Base-by-base conservation (phyloP, 2,888 invertebrate genomes). In the Himalopsyche kuldschensis region DNA sequence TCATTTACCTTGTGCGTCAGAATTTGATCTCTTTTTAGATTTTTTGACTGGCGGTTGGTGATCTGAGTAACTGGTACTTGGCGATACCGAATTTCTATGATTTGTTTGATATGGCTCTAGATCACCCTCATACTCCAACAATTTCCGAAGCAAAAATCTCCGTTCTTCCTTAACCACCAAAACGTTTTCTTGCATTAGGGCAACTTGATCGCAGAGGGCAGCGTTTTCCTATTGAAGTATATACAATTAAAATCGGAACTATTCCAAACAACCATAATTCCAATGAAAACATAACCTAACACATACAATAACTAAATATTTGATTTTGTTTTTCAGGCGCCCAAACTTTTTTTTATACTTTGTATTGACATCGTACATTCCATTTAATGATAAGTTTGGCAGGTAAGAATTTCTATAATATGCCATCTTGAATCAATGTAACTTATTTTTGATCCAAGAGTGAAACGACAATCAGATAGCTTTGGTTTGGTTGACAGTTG, bases 201-300 rank as follows among this genome's bases (percentile, higher is more conserved):
- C 94, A 20, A 97, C 95, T 92, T 97, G 97, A 91, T 98, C 98
- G 89, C 97, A 97, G 3, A 97, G 89, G 5, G 96, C 95, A 80
- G 96, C 95, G 91, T 96, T 96, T 91, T 96, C 96, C 96, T 96
- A 87, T 10, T 47, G 11, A 83, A 5, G 55, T 27, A 31, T 80
- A 31, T 24, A 32, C 31, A 32, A 76, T 76, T 20, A 76, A 3
- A 31, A 76, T 11, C 15, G 31, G n/a, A 76, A 20, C 2, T 31
- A 31, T 31, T 11, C 20, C 1, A 31, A 76, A 30, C 10, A 76
- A 76, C 10, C 27, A 41, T n/a, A 41, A 46, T 20, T 48, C 10
- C 69, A 27, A 30, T 20, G 30, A 41, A 78, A 76, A 76, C 76
- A 76, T 76, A 76, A 35, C 41, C 76, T 41, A 63, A 82, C 48